Base-by-base conservation (phyloP, 2,888 invertebrate species). In the Paralinhomoeus sp. region DNA sequence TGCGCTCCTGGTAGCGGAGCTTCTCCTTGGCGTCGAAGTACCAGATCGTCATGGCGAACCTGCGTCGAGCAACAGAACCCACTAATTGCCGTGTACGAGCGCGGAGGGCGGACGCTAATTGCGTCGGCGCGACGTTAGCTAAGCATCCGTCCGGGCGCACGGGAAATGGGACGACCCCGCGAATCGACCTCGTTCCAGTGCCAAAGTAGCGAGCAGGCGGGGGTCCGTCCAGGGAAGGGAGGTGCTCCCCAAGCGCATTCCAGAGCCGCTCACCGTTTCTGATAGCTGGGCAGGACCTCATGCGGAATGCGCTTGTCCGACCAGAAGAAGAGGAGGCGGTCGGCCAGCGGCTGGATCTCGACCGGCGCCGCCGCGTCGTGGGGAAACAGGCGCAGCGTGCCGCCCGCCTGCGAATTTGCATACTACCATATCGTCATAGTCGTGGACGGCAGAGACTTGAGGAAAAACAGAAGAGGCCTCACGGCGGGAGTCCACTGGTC, bases 241-340 rank as follows among this genome's bases (percentile, higher is more conserved):
- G 27, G 7, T 27, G 27, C 27, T 5, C 27, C 12, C 12, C 7
- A 27, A 27, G 27, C 27, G 12, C 12, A 5, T 5, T 12, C 5
- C 12, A 12, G 12, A 12, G 27, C 27, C 12, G 27, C 45, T 43
- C 53, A 71, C 71, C 73, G 67, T n/a, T 84, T 84, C 58, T 75
- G 73, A 62, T 72, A 80, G 0, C 89, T 78, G 2, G 89, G 87
- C 63, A 84, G 80, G 1, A 93, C 91, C 69, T 91, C 91, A 62
- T 91, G 91, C 0, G 91, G 91, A 68, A 89, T 91, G 53, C 91
- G 72, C 54, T 81, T 71, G 60, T 91, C 91, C 0, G 91, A 91
- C 91, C 91, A 93, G 71, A 93, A 93, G 67, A 89, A 87, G 55
- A 91, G 70, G 63, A 91, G 74, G 47, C 89, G 69, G 65, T 93